Evolutionary conservation across 2,797 vertebrate species (phyloP), one percentile per base, ranked within the genome.

Genomic region (Xyrichtys novacula): DNA sequence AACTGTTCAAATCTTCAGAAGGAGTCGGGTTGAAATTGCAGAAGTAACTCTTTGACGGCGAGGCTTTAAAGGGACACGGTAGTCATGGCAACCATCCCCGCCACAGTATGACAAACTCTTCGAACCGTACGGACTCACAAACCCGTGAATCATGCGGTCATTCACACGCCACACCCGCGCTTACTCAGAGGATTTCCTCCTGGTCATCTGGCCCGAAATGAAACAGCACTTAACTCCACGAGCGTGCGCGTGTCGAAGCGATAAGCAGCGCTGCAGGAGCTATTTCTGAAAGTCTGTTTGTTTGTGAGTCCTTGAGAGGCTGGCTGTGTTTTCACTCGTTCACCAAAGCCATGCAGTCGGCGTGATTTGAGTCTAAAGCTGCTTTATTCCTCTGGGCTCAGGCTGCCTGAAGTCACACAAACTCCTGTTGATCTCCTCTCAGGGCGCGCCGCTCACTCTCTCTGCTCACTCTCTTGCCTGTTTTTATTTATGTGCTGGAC

Each of bases 401-500:
- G 22, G 79, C 57, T 58, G 54, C 48, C 73, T 83, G 49, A 50
- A 71, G 57, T 63, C 60, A 49, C 29, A 11, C 58, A n/a, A n/a
- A 43, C 56, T 68, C 74, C 79, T 78, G 71, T 73, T 63, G 44
- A 84, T 54, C 46, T 88, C 62, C 74, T 88, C 90, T 93, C 91
- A 91, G 92, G 92, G 82, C 80, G 23, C 76, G 80, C 83, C 76
- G 62, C 84, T 85, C 85, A n/a, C n/a, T 48, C 76, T 76, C 65
- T 81, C 55, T 58, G 44, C 71, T 84, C 71, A 54, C 81, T 67
- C 25, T 57, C 52, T 74, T 71, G 50, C 31, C 74, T 32, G 2
- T 32, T 34, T 2, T 85, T 91, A 91, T 89, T 91, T 91, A 90
- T 90, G 83, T 87, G 88, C 77, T 85, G 80, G 75, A 85, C 57